phyloP scores from a whole-genome alignment of 1,140 invertebrate species.

The Drosophila arizonae region DNA sequence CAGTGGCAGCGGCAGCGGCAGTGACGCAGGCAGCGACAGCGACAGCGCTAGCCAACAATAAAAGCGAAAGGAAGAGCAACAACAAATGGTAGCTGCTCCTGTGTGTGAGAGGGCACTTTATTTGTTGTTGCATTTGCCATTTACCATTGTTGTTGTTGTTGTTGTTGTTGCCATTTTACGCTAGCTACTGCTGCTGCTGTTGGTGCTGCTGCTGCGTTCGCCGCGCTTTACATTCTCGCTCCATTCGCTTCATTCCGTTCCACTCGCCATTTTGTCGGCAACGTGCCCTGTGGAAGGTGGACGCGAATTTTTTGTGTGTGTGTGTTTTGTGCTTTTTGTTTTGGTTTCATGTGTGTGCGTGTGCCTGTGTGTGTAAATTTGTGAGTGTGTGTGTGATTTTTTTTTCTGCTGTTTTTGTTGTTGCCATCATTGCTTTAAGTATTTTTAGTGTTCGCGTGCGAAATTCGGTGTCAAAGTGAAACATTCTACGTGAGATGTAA shows the following conservation, averaged over 20 bases:
- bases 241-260: slow-evolving; percentile 17
- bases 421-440: slow-evolving; percentile 34
- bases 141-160: slow-evolving; percentile 2
- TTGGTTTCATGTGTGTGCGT: slow-evolving; percentile 11
- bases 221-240: slow-evolving; percentile 27
- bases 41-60: slow-evolving; percentile 4
- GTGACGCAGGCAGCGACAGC: neutral
- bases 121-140: neutral
- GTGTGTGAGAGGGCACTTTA: slow-evolving; percentile 7
- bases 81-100: slow-evolving; percentile 16
- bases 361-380: slow-evolving; percentile 11
- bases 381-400: slow-evolving; percentile 15
- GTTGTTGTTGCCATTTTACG: slow-evolving; percentile 14
- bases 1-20: neutral
- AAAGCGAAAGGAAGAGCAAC: slow-evolving; percentile 13
- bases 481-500: slow-evolving; percentile 63
- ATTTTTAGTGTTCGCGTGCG: slow-evolving; percentile 74
- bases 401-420: slow-evolving; percentile 26
- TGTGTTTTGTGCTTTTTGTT: slow-evolving; percentile 46
- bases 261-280: slow-evolving; percentile 50
- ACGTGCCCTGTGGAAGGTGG: slow-evolving; percentile 39
- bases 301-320: slow-evolving; percentile 27
- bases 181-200: slow-evolving; percentile 1
- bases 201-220: slow-evolving; percentile 20
- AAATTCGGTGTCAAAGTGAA: slow-evolving; percentile 62